Base-by-base conservation (phyloP, 2,888 invertebrate species). In the Sarcophaga rosellei region DNA sequence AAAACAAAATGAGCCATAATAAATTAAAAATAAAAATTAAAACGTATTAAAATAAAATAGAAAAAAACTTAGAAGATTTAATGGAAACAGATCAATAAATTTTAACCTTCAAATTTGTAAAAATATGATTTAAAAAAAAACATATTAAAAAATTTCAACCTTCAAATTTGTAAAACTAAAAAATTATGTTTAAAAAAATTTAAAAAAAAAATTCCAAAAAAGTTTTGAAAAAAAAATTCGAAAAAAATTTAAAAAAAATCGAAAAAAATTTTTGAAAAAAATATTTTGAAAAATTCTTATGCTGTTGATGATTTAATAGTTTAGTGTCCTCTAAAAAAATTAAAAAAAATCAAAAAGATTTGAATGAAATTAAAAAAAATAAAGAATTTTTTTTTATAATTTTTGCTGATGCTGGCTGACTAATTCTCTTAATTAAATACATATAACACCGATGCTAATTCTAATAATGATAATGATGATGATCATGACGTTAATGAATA, bases 321-420 rank as follows among this genome's bases (percentile, higher is more conserved):
- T 10, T 35, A 35, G 25, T 61, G 73, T 35, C 15, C 3, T 17
- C 35, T 25, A 17, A 81, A 82, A 57, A 57, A 59, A 63, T 63
- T 21, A 47, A 17, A 61, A 57, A 70, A 35, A 63, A 47, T 61
- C 47, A 20, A 61, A 44, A 66, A 17, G 59, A 59, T 23, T 17
- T 75, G 21, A 65, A 21, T 75, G 21, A 65, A 47, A 12, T 35
- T 35, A 25, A 35, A 25, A 61, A 23, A 78, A 70, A 21, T 12
- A 15, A n/a, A n/a, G n/a, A n/a, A n/a, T n/a, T 68, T 45, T 53
- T 53, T 53, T 53, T 53, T 53, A 57, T 69, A 61, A 61, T 72
- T 4, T 76, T 69, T 25, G 44, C 12, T 59, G 79, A 44, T 76
- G 86, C 84, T 88, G 86, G 86, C 84, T 88, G 88, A 86, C 88